These are phyloP conservation scores for Pseudomyrmex concolor DNA, from an alignment of 1,140 invertebrate genomes.

Conservation along the genomic window DNA sequence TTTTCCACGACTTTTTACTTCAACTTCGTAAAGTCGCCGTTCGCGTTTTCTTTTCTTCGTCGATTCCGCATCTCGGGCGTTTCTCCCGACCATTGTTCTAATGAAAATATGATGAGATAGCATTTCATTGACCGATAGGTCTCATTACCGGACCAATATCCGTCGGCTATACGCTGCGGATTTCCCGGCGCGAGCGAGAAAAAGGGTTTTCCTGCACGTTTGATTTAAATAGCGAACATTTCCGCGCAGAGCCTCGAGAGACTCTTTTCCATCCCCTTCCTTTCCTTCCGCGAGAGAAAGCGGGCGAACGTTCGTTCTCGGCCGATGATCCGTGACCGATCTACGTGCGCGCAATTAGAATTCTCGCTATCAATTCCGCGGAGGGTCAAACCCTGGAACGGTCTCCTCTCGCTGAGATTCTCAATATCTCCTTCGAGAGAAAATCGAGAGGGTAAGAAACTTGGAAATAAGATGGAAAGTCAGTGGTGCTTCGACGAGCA, in stretches of 20 bases:
- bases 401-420: conserved; percentile 2
- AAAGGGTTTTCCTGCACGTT: conserved; percentile 55
- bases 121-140: conserved; percentile 73
- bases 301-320: conserved; percentile 47
- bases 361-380: conserved; percentile 50
- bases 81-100: conserved; percentile 65
- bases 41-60: not conserved
- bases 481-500: conserved; percentile 1
- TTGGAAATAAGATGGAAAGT: conserved; percentile 47
- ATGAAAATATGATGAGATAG: conserved; percentile 77
- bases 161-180: conserved; percentile 50
- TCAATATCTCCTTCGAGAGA: not conserved
- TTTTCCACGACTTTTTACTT: not conserved
- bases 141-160: conserved; percentile 70
- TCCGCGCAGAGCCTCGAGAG: conserved; percentile 41
- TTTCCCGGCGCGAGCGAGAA: conserved; percentile 49
- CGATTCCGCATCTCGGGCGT: not conserved
- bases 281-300: not conserved
- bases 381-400: conserved; percentile 27
- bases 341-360: conserved; percentile 62
- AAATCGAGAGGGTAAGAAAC: conserved; percentile 30
- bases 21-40: not conserved
- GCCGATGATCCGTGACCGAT: conserved; percentile 61
- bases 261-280: conserved; percentile 24
- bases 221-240: conserved; percentile 75